Evolutionary conservation across 1,140 invertebrate species (phyloP), one percentile per base, ranked within the genome.

Genomic region (Scaptomyza montana): DNA sequence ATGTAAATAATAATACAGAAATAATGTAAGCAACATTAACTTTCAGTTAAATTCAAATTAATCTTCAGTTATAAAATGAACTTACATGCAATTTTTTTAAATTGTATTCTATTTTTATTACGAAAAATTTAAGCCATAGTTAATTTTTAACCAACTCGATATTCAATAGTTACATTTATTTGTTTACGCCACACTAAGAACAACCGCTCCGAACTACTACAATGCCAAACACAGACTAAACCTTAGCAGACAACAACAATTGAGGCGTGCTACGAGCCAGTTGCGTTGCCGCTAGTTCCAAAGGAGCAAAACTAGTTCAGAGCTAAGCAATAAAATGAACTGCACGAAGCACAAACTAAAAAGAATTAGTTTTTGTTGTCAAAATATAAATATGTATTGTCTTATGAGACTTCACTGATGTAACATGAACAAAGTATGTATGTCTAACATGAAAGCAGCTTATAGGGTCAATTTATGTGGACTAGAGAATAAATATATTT

Each of bases 221-320:
- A 53, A 71, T 45, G 59, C 60, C 81, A 77, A 85, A 86, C 77
- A 69, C 77, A 77, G 77, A 74, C 80, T 77, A 80, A 82, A 46
- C 56, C 49, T 56, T 59, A 73, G 45, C 19, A 49, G 45, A 70
- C 77, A 85, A 82, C 77, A 82, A 84, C 80, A 84, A 80, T 65
- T 68, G 67, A 54, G 63, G 45, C 16, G 13, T 50, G 62, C 47
- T 54, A 63, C 54, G 80, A 84, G 68, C 68, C 60, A 73, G 55
- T 77, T 66, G 39, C 10, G 19, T 30, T 45, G 21, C 12, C 47
- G 12, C 43, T 69, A 47, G 77, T 68, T 79, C 77, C 33, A 10
- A 19, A 47, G 4, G 21, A 19, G 2, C 1, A 21, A 39, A 57
- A 49, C 47, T 33, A 70, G 46, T 16, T 62, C 60, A 43, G 19